These are phyloP conservation scores for Scylla paramamosain DNA, from an alignment of 1,140 invertebrate species.

Conservation along the genomic window DNA sequence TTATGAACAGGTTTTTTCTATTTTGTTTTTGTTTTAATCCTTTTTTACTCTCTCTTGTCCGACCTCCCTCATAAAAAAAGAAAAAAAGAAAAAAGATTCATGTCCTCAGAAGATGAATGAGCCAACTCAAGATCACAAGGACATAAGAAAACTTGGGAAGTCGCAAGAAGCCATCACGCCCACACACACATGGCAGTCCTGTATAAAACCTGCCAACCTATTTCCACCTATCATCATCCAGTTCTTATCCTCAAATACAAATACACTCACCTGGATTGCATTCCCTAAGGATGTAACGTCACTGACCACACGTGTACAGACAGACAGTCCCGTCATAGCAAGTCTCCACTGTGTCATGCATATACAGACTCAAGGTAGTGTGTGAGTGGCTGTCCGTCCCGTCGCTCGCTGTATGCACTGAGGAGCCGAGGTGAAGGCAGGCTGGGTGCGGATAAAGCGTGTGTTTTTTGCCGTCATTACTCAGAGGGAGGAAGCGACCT, in stretches of 20 bases:
- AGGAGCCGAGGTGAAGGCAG: neutral
- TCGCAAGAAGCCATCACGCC: too few relatives aligned
- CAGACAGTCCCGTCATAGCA: neutral
- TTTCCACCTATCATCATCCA: too few relatives aligned
- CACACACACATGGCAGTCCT: too few relatives aligned
- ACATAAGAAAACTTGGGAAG: too few relatives aligned
- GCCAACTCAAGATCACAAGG: too few relatives aligned
- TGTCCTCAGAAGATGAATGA: too few relatives aligned
- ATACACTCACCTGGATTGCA: neutral
- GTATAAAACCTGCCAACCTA: too few relatives aligned
- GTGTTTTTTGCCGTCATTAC: neutral
- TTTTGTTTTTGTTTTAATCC: too few relatives aligned
- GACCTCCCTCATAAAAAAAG: too few relatives aligned
- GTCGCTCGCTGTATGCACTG: neutral
- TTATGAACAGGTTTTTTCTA: too few relatives aligned
- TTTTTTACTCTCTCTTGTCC: too few relatives aligned
- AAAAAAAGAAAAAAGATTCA: too few relatives aligned
- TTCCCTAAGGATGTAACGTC: neutral
- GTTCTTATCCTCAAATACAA: neutral
- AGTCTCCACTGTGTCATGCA: neutral
- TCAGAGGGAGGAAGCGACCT: conserved; percentile 10
- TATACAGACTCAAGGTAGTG: neutral
- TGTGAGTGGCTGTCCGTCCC: neutral
- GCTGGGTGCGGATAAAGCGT: neutral
- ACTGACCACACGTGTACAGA: neutral